Base-by-base conservation (phyloP, 35 echinoderm and acorn worm species). In the Stichopus chloronotus region DNA sequence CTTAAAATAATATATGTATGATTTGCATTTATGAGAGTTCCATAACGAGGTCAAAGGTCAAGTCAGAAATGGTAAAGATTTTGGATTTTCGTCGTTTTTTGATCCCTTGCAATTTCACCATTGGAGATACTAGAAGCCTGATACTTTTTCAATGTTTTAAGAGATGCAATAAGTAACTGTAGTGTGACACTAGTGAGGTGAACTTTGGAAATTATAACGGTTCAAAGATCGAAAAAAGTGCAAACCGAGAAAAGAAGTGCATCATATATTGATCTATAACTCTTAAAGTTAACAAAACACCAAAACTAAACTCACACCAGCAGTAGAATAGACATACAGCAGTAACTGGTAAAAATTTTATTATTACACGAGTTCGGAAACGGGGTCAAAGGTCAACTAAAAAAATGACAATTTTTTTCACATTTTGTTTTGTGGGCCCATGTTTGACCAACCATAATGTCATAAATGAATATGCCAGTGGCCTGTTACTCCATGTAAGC, bases 191-290 rank as follows among this genome's bases (percentile, higher is more conserved):
- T 71, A 2, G 1, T 71, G 65, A 71, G 65, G 4, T 71, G 65
- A 71, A 71, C 65, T 71, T 71, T 71, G 65, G 65, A 71, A 13
- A 13, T 71, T 71, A n/a, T 11, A 71, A 71, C 1, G 11, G 11
- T 13, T 71, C 11, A n/a, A n/a, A n/a, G 65, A 13, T 71, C 4
- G n/a, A 71, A 71, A n/a, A 13, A n/a, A 13, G n/a, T 71, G 65
- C n/a, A n/a, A 11, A 71, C 11, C 11, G 1, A 71, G 65, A 71
- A 71, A 71, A 71, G 65, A 71, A 71, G 65, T 71, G 65, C 65
- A 71, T 71, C 65, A 71, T 71, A 71, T n/a, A 71, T 71, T 71
- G 65, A 71, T 71, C 65, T 71, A n/a, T 71, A 71, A 71, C 65
- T 71, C 65, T 71, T 71, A n/a, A 71, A 71, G 65, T 71, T 2